Conservation (phyloP, 2,888 invertebrate species). For the Heliconius erato region DNA sequence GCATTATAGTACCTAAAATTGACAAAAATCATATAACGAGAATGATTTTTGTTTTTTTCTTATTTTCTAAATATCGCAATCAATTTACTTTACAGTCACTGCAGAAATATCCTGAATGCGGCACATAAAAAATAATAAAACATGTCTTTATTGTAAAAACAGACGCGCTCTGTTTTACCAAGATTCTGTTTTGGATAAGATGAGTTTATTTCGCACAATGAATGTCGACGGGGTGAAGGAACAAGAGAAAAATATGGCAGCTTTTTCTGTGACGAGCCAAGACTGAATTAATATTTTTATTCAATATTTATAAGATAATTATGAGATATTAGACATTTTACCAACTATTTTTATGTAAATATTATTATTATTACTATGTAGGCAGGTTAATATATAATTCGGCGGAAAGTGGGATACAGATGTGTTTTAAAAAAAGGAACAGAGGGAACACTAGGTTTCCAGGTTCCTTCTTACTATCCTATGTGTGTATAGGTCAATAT, state of each 20-base stretch:
- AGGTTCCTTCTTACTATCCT: too few relatives aligned
- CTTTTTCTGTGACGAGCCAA: conserved; percentile 23
- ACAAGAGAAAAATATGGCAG: conserved; percentile 33
- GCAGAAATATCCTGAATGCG: neutral
- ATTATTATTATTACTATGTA: too few relatives aligned
- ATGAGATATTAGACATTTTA: too few relatives aligned
- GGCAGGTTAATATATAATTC: too few relatives aligned
- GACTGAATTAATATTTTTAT: conserved; percentile 30
- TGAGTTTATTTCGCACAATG: conserved; percentile 48
- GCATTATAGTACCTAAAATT: neutral
- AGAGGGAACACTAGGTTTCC: too few relatives aligned
- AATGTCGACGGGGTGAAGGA: conserved; percentile 41
- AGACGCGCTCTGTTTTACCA: conserved; percentile 32
- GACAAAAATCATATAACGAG: neutral
- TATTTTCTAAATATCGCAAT: neutral
- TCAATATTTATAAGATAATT: conserved; percentile 21
- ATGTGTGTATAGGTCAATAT: too few relatives aligned
- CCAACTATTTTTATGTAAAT: too few relatives aligned
- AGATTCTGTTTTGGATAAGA: conserved; percentile 46
- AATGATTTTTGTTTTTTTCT: neutral
- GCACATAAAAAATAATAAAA: conserved; percentile 27
- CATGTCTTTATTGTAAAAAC: conserved; percentile 20
- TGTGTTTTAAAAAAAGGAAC: too few relatives aligned
- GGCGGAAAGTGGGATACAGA: too few relatives aligned
- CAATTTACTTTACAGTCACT: neutral